phyloP scores from a whole-genome alignment of 2,797 vertebrate species.

The Sebastes oblongus region DNA sequence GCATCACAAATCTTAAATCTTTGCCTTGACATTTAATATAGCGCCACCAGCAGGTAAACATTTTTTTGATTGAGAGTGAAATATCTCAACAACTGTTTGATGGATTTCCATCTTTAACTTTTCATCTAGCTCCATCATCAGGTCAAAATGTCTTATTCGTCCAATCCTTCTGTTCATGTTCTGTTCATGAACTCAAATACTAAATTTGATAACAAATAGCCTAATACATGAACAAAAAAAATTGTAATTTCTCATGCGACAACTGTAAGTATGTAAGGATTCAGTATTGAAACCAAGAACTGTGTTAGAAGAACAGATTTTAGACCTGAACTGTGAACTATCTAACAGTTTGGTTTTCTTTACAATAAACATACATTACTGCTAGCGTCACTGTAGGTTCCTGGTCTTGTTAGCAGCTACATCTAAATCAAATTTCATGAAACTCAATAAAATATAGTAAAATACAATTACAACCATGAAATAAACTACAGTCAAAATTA shows the following conservation, averaged over 20 bases:
- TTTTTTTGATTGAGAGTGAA: background rate
- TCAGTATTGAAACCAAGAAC: background rate
- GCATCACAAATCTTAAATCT: background rate
- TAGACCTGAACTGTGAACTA: background rate
- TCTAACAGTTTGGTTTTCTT: background rate
- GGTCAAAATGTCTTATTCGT: background rate
- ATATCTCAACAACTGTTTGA: background rate
- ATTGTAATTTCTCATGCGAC: accelerated
- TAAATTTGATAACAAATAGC: no score
- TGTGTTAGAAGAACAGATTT: background rate
- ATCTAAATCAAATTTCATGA: background rate
- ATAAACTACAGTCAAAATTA: background rate
- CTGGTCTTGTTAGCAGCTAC: background rate
- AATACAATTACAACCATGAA: background rate
- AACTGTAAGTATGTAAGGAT: background rate
- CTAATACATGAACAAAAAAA: no score
- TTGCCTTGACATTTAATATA: background rate
- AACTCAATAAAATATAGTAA: background rate
- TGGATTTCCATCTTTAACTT: background rate
- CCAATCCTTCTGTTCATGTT: background rate
- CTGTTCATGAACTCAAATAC: background rate
- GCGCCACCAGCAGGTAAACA: background rate
- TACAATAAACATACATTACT: background rate
- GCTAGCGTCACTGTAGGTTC: no score
- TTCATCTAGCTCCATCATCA: background rate